Base-by-base conservation (phyloP, 2,888 invertebrate genomes). In the Orthosia gothica region DNA sequence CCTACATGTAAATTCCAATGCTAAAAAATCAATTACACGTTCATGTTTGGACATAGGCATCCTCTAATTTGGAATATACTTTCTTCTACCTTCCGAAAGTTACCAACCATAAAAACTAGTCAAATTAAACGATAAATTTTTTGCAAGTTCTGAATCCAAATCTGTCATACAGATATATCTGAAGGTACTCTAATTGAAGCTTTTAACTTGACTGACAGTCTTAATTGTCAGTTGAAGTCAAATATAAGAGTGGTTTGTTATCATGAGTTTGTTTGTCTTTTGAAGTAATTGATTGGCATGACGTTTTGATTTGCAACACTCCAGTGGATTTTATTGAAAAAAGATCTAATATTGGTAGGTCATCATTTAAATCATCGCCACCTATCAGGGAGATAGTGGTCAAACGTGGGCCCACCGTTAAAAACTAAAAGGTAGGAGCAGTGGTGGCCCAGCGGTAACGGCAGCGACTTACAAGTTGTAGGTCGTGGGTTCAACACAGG, bases 191-290 rank as follows among this genome's bases (percentile, higher is more conserved):
- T 63, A 82, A 58, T 66, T 63, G 77, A 82, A 58, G 26, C 70
- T 82, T 82, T 76, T 70, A 66, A 76, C 62, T 58, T 79, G 62
- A 82, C 32, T 82, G 79, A 70, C 82, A 82, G 55, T 40, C 45
- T 76, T 65, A 76, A 79, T 79, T 82, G 79, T 70, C 82, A 79
- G 77, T 70, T 69, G 1, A 82, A 76, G 62, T 62, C 69, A 65
- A 54, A 45, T 23, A 81, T 55, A 61, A 75, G 18, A 69, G 23
- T 9, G 2, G 26, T 45, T 49, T 13, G 11, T 18, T 78, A 78
- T 50, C 57, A 40, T 20, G 4, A n/a, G 13, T 64, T 20, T 55
- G 52, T 18, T 20, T 59, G 47, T 66, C 20, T 61, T 52, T 61
- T 66, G 9, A 50, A 55, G 45, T 65, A 55, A 32, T 62, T 81